Evolutionary conservation across 2,888 invertebrate species (phyloP), one percentile per base, ranked within the genome.

Genomic region (Pharmacophagus antenor): DNA sequence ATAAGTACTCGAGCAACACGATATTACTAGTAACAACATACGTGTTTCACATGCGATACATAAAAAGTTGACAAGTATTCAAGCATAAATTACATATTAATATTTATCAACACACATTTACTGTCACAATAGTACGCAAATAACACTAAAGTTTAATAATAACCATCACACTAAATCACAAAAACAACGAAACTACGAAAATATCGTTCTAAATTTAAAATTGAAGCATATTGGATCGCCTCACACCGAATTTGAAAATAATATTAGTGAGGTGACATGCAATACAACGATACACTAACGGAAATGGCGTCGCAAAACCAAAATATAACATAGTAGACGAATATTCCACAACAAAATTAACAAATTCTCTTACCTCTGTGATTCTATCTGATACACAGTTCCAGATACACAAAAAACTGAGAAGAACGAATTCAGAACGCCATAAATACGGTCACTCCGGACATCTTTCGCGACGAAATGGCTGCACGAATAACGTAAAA

Each of bases 401-500:
- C 72, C 69, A 76, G 77, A 82, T 81, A 79, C 74, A 78, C 77
- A 77, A 81, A 81, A 82, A 80, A 80, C 80, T 74, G 74, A 74
- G 72, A 77, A 79, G 77, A 86, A 79, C 79, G 75, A 76, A 81
- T 82, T 61, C 79, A 81, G 77, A 82, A 82, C 82, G 81, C 79
- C 82, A 79, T 82, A 73, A 81, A 76, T 79, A 78, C 78, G 70
- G 68, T 75, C 76, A 73, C 82, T 77, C 74, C 83, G 67, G 87
- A 87, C 88, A 87, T 88, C 77, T 86, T 87, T 84, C 79, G 74
- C 73, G 73, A 76, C 78, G 79, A 80, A 87, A 85, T 88, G 88
- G 88, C 80, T 80, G 84, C 83, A 80, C 82, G 86, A 84, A 85
- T 86, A 84, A 83, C 80, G 80, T 80, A 75, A 76, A 78, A 83